Base-by-base conservation (phyloP, 2,113 vertebrate species). In the Puntigrus tetrazona region DNA sequence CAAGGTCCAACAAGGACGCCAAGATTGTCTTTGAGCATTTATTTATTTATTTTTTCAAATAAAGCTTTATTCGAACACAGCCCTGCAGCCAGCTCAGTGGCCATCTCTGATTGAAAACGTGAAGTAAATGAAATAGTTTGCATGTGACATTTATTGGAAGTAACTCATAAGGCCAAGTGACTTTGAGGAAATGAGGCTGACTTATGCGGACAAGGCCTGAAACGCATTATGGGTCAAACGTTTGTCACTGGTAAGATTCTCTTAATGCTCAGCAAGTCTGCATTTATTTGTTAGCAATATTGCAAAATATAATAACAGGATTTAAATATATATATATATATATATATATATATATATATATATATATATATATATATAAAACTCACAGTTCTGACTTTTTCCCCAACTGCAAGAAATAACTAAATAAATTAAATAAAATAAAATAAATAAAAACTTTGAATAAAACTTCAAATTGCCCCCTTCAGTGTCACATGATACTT, bases 131-230 rank as follows among this genome's bases (percentile, higher is more conserved):
- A 78, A 82, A 81, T 78, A 65, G 61, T 72, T 73, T 74, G 38
- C 43, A 85, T 67, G 38, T 82, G 85, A 84, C 78, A 84, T 86
- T 84, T 86, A 88, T 67, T 81, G 63, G 52, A 81, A 43, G 63
- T 50, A 82, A 69, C 61, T 84, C 73, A 73, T 27, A 57, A 85
- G 41, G 77, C 65, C n/a, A 78, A 65, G 55, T 83, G 75, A 83
- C 74, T 82, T 74, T 38, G 70, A 29, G 67, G 76, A 59, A 77
- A 72, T 81, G 25, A 67, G 65, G 81, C 84, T 86, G 77, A 86
- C 74, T 85, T 45, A 86, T 84, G 55, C 41, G 27, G 29, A 74
- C 47, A 34, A 11, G 1, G 55, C 45, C 29, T 41, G 25, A 34
- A 72, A 50, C 31, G 20, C 52, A 61, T 38, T 59, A 50, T 38